Evolutionary conservation across 2,888 invertebrate genomes (phyloP).

Genomic region (Eupithecia centaureata): DNA sequence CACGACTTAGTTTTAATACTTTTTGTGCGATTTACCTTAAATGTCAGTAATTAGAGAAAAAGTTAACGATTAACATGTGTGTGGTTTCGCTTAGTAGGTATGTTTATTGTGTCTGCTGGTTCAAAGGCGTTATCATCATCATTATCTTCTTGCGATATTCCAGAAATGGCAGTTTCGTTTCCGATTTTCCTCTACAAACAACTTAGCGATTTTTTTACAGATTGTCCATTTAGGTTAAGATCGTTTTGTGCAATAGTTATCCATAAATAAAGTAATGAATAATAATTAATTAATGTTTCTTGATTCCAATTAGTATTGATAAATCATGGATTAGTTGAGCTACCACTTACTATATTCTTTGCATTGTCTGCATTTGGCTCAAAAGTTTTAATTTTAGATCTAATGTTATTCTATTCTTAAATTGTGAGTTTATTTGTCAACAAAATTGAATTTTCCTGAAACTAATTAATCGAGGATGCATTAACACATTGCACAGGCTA

Average conservation of each 20-base stretch:
- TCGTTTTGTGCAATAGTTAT: too few species aligned
- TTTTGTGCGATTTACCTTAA: conserved; percentile 40
- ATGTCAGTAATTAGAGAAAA: conserved; percentile 32
- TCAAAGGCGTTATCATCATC: conserved; percentile 9
- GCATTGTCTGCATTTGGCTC: too few species aligned
- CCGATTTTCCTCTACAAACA: background rate
- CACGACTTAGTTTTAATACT: conserved; percentile 52
- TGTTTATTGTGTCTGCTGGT: conserved; percentile 13
- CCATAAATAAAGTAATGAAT: too few species aligned
- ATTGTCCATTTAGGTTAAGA: background rate
- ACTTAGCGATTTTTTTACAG: background rate
- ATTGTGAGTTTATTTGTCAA: too few species aligned
- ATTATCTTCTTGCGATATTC: background rate
- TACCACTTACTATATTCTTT: too few species aligned
- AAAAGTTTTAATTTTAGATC: too few species aligned
- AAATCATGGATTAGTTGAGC: too few species aligned
- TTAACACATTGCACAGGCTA: background rate
- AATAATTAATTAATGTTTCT: too few species aligned
- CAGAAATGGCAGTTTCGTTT: background rate
- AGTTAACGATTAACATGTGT: conserved; percentile 22
- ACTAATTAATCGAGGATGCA: background rate
- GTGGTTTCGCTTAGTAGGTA: conserved; percentile 10
- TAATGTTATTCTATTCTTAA: too few species aligned
- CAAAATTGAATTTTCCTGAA: background rate
- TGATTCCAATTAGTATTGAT: too few species aligned